Evolutionary conservation across 2,797 vertebrate species (phyloP), one percentile per base, ranked within the genome.

Genomic region (Lutjanus campechanus): DNA sequence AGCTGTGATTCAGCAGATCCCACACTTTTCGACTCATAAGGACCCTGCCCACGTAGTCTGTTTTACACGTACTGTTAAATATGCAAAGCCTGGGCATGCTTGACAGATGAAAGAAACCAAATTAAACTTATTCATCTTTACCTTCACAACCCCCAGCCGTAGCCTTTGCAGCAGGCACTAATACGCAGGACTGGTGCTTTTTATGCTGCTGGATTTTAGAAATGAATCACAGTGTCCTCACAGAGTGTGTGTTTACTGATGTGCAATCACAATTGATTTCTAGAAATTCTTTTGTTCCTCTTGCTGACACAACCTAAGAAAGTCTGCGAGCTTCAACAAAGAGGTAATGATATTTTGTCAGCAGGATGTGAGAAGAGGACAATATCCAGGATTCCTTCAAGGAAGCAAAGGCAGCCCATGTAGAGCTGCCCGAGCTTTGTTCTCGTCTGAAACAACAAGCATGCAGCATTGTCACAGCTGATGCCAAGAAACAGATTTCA

Each of bases 91-190:
- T 43, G 29, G 69, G 76, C 82, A 84, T 79, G 85, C 82, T 87
- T 86, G 82, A 84, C 85, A 90, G 88, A 90, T 89, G 85, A 91
- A 88, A 89, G 87, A 80, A 91, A 76, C 82, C 77, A 88, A 89
- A 89, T 91, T 88, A 89, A 89, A 90, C 77, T 63, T 83, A 78
- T 86, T 91, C 88, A 82, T 88, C 87, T 86, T 69, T 75, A 87
- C 83, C 84, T 81, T 72, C 81, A 58, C 73, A 67, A 29, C 73
- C 80, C 72, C 65, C 55, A 69, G 47, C 46, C 47, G 11, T 19
- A 72, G 69, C 80, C 69, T 75, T 44, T 81, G 68, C 79, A 69
- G 81, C 65, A 77, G 66, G 49, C 73, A 22, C 46, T 67, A 43
- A 68, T 22, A 63, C 54, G 53, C 69, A 79, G 59, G 40, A 66